Conservation (phyloP, 2,888 invertebrate species). For the Keiferia lycopersicella region DNA sequence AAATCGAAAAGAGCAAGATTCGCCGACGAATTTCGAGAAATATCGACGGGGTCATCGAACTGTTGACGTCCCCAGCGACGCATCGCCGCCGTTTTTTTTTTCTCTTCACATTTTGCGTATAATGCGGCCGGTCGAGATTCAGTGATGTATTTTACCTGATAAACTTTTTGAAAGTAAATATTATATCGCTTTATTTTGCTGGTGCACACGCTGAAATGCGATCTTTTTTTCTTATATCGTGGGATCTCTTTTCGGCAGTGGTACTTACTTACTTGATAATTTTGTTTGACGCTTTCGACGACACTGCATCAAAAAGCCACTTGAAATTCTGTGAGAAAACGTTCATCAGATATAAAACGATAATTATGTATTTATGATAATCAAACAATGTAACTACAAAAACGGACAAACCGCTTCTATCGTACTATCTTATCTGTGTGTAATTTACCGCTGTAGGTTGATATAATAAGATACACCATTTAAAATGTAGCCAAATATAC, state of each 20-base stretch:
- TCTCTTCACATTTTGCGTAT: conserved; percentile 55
- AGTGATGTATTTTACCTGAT: conserved; percentile 44
- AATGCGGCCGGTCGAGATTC: conserved; percentile 56
- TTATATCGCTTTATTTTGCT: conserved; percentile 21
- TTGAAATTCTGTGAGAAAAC: conserved; percentile 4
- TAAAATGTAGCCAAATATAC: conserved; percentile 14
- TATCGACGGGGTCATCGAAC: conserved; percentile 78
- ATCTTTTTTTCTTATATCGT: not conserved
- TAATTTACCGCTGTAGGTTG: not conserved
- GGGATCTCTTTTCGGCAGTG: not conserved
- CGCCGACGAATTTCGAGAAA: conserved; percentile 78
- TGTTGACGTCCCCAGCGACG: conserved; percentile 53
- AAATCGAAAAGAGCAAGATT: conserved; percentile 78
- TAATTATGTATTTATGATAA: conserved; percentile 20
- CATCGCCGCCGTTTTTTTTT: conserved; percentile 72
- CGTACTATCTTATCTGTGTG: conserved; percentile 1
- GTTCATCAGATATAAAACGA: not conserved
- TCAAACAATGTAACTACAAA: conserved; percentile 17
- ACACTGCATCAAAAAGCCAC: conserved; percentile 1
- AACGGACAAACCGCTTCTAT: conserved; percentile 14
- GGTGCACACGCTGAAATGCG: not conserved
- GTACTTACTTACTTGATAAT: not conserved
- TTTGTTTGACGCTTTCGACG: not conserved
- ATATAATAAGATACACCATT: not conserved
- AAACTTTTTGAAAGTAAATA: conserved; percentile 24